Percentiles rank a stretch among this genome's conserved stretches.
phyloP scores from a whole-genome alignment of 2,797 vertebrate species.

The Muscicapa striata region DNA sequence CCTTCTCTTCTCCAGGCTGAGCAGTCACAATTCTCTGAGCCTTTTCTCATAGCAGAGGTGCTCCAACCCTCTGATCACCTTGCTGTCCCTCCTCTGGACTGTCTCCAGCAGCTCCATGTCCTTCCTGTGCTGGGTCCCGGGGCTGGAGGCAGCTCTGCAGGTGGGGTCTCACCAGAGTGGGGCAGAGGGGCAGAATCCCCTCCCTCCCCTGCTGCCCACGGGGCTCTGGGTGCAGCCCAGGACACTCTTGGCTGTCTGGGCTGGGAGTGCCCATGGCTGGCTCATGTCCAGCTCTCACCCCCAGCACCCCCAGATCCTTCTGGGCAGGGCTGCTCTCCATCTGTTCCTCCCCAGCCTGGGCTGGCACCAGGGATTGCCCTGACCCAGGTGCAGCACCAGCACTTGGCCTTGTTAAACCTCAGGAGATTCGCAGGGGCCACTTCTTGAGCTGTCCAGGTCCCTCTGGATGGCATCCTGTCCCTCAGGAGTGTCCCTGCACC shows the following conservation, averaged over 20 bases:
- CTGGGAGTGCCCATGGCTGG: background rate
- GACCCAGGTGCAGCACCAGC: background rate
- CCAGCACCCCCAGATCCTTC: background rate
- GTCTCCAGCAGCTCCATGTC: background rate
- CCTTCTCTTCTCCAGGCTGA: background rate
- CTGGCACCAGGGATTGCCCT: background rate
- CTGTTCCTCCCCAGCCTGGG: background rate
- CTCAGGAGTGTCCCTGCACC: background rate
- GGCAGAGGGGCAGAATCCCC: background rate
- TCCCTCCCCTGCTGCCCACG: background rate
- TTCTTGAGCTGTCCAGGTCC: fast-evolving
- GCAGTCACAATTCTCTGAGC: fast-evolving
- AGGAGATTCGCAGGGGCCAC: fast-evolving
- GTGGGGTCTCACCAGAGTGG: background rate
- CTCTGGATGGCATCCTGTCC: background rate
- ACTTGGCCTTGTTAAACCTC: background rate
- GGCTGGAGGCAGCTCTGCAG: background rate
- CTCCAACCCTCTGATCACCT: background rate
- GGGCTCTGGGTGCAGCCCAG: background rate
- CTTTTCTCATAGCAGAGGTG: fast-evolving
- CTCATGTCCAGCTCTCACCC: background rate
- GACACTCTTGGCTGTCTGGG: background rate
- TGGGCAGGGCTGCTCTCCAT: background rate
- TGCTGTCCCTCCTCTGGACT: background rate
- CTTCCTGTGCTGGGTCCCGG: background rate